Evolutionary conservation across 2,113 vertebrate species (phyloP), one percentile per base, ranked within the genome.

Genomic region (Probosciger aterrimus): DNA sequence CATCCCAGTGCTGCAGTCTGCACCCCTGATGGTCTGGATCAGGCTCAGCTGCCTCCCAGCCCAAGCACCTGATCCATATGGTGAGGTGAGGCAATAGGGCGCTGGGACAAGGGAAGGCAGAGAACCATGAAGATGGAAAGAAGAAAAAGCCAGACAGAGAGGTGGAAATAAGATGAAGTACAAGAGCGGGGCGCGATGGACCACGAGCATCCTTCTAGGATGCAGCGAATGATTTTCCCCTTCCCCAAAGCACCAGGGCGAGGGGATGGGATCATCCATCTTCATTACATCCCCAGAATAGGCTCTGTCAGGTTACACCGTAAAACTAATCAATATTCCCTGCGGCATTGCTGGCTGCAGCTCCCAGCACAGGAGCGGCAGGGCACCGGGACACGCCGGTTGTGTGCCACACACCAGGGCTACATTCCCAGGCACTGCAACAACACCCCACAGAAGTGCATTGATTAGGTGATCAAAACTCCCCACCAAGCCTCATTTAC

Each of bases 251-350:
- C 94, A 9, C 55, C 41, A 22, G 47, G 11, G 95, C 4, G 19
- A 70, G 86, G 88, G 96, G 88, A 94, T 2, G 62, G 95, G 76
- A 92, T 97, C 97, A 98, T 98, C 97, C 25, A 10, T 98, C 98
- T 98, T 98, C 97, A 97, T 98, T 98, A 98, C 50, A 23, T 70
- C 73, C 70, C 88, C 80, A 86, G 96, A 91, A 96, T 55, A 90
- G 91, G 96, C 95, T 95, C 96, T 92, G 93, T 97, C 98, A 96
- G 95, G 81, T 96, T 92, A 90, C 55, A 87, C 97, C 96, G 93
- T 47, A 94, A 97, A 97, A 93, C 74, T 77, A 67, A 98, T 98
- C 97, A 93, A 97, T 98, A 98, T 94, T 82, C 93, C 94, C 97
- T 11, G 25, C 0, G 84, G 94, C 92, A 85, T 17, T 27, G 41